Conservation (phyloP, 1,140 invertebrate genomes). For the Zophobas atratus region DNA sequence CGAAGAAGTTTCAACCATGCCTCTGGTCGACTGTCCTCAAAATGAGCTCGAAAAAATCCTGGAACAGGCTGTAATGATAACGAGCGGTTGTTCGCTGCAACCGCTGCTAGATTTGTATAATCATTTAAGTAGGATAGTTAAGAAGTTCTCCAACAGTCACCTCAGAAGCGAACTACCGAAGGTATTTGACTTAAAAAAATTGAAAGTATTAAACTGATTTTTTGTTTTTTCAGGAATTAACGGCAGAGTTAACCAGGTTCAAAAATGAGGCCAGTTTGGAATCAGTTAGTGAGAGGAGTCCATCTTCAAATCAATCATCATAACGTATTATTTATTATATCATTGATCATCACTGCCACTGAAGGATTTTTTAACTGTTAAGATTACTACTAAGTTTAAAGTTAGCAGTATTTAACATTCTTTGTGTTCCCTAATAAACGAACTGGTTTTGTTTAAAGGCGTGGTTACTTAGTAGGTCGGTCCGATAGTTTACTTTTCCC, state of each 20-base stretch:
- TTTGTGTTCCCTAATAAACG: constrained; percentile 12
- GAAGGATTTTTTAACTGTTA: too few relatives aligned
- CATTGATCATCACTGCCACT: not conserved
- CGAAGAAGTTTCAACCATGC: constrained; percentile 4
- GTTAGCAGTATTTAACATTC: constrained; percentile 11
- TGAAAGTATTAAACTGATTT: not conserved
- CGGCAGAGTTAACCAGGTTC: constrained; percentile 65
- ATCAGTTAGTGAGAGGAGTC: constrained; percentile 18
- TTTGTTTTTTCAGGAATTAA: constrained; percentile 67
- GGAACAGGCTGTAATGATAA: constrained; percentile 71
- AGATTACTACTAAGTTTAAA: constrained; percentile 6
- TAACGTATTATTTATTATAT: constrained; percentile 37
- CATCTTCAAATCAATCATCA: constrained; percentile 29
- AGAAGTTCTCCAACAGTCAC: constrained; percentile 69
- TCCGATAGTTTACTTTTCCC: constrained; percentile 6
- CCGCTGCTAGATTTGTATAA: constrained; percentile 76
- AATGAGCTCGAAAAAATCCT: constrained; percentile 74
- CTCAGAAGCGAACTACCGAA: constrained; percentile 75
- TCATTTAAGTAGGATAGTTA: constrained; percentile 73
- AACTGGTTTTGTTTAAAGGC: constrained; percentile 26
- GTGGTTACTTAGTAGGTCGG: constrained; percentile 24
- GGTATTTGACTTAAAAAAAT: constrained; percentile 64
- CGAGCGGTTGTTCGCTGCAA: constrained; percentile 72
- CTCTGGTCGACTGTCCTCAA: constrained; percentile 73
- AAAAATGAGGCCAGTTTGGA: constrained; percentile 47